phyloP scores from a whole-genome alignment of 2,113 vertebrate genomes.

The Trematocara unimaculatum region DNA sequence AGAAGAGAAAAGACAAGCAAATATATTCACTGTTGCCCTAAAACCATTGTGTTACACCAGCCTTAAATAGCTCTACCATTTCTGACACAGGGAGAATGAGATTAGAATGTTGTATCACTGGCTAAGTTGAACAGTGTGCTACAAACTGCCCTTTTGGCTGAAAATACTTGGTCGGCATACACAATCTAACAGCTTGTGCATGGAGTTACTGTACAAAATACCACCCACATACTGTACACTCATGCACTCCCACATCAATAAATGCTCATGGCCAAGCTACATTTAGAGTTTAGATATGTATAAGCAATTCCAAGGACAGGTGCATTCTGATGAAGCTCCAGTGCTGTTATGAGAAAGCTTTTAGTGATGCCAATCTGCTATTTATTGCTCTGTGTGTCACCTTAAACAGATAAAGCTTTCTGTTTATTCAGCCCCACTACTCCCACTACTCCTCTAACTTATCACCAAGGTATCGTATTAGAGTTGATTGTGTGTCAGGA shows the following conservation, averaged over 20 bases:
- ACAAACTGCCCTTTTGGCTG: not conserved
- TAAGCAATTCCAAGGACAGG: not conserved
- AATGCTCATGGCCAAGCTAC: not conserved
- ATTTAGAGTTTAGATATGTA: not conserved
- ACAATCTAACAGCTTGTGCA: not conserved
- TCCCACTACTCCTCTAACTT: not conserved
- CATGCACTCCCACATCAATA: not conserved
- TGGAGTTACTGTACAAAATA: not conserved
- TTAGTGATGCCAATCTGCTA: not conserved
- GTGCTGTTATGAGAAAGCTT: not conserved
- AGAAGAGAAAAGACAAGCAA: not conserved
- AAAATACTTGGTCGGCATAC: not conserved
- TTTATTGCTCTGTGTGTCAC: conserved; percentile 28
- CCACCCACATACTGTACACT: not conserved
- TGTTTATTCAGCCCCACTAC: not conserved
- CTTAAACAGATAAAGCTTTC: conserved; percentile 47
- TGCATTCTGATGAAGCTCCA: not conserved
- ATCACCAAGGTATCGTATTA: conserved; percentile 7
- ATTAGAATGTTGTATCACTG: conserved; percentile 21
- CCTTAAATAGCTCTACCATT: not conserved
- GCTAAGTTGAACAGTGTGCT: not conserved
- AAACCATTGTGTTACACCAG: not conserved
- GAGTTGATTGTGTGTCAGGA: conserved; percentile 3
- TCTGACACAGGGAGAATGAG: not conserved
- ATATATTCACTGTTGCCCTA: not conserved